A percentile compares a stretch with the other conserved stretches of the same genome.
Conservation (phyloP, 2,888 invertebrate genomes). For the Drosophila sordidula region DNA sequence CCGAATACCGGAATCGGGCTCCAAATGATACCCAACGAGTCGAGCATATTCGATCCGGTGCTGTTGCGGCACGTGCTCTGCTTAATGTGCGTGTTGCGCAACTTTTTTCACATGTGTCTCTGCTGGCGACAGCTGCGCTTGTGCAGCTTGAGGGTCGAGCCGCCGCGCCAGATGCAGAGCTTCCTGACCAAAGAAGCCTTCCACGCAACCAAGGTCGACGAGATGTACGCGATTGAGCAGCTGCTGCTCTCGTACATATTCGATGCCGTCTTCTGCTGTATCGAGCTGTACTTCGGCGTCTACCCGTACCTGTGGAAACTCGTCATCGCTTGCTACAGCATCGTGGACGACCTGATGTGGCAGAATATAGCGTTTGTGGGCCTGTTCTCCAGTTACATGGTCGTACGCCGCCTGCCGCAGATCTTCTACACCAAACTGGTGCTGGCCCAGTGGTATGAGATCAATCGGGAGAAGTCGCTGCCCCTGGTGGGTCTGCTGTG, state of each 20-base stretch:
- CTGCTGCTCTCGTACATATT: conserved; percentile 16
- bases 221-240: conserved; percentile 33
- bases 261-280: conserved; percentile 51
- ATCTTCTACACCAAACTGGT: conserved; percentile 47
- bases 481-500: conserved; percentile 61
- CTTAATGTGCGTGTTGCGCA: conserved; percentile 23
- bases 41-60: conserved; percentile 41
- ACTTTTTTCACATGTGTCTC: conserved; percentile 39
- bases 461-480: conserved; percentile 15
- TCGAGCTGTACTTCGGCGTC: conserved; percentile 45
- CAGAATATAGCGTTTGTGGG: conserved; percentile 52
- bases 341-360: conserved; percentile 47
- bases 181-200: conserved; percentile 29
- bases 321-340: conserved; percentile 30
- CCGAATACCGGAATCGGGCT: conserved; percentile 10
- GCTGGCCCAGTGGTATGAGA: conserved; percentile 37
- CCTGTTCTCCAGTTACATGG: conserved; percentile 48
- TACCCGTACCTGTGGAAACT: conserved; percentile 43
- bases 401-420: conserved; percentile 46
- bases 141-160: neutral
- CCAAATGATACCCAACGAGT: conserved; percentile 13
- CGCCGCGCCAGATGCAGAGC: conserved; percentile 8
- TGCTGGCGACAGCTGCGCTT: conserved; percentile 53
- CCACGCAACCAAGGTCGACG: conserved; percentile 24
- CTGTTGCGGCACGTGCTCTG: conserved; percentile 56